Evolutionary conservation across 2,113 vertebrate genomes (phyloP).

Genomic region (Elgaria multicarinata): DNA sequence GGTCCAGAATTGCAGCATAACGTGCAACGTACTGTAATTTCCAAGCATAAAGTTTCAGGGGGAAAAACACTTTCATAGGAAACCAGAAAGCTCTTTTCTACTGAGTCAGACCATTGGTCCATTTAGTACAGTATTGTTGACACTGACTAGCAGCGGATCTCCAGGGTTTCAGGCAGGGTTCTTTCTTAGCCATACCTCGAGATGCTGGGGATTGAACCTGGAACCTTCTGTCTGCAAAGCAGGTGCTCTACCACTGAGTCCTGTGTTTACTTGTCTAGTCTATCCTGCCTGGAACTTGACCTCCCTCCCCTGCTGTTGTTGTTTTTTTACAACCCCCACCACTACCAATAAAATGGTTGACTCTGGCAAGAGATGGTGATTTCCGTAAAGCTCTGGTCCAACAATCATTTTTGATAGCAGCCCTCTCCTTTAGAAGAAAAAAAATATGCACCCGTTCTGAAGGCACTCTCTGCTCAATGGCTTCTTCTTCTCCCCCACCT

Average conservation of each 20-base stretch:
- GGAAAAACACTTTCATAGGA: neutral
- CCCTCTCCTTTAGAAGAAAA: neutral
- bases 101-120: too few species aligned
- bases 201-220: too few species aligned
- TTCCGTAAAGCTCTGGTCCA: neutral
- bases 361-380: neutral
- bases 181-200: too few species aligned
- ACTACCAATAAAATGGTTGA: neutral
- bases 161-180: too few species aligned
- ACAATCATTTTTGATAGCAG: neutral
- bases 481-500: neutral
- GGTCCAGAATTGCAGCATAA: neutral
- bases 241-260: too few species aligned
- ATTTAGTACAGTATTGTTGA: too few species aligned
- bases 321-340: neutral
- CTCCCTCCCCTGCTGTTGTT: too few species aligned
- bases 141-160: too few species aligned
- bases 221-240: too few species aligned
- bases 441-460: neutral
- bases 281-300: neutral
- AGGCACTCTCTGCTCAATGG: slow-evolving; percentile 21
- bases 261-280: neutral
- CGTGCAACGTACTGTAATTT: neutral
- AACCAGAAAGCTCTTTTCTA: too few species aligned
- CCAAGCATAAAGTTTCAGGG: neutral